These are phyloP conservation scores for Fukomys damarensis DNA, from an alignment of 2,113 vertebrate species.

Conservation along the genomic window DNA sequence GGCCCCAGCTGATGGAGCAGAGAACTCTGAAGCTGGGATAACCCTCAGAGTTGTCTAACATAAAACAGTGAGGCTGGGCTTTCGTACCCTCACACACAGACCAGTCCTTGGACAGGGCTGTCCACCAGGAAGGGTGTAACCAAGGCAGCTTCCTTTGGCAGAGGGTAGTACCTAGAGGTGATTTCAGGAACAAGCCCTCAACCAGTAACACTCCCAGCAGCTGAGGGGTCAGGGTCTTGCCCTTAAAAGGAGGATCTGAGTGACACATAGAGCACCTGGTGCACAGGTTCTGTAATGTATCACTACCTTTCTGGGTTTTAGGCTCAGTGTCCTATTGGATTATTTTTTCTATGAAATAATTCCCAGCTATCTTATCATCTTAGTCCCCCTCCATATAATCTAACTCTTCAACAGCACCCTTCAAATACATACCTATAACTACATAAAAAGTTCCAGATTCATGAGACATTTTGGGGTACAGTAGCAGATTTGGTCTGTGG, in stretches of 20 bases:
- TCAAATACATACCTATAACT: not conserved
- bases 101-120: not conserved
- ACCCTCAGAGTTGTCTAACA: not conserved
- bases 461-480: not conserved
- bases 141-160: not conserved
- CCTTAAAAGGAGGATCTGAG: not conserved
- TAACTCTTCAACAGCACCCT: not conserved
- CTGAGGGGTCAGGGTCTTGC: not conserved
- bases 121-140: not conserved
- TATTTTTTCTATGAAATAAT: not conserved
- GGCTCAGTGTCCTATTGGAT: not conserved
- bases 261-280: not conserved
- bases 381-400: not conserved
- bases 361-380: not conserved
- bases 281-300: not conserved
- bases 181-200: not conserved
- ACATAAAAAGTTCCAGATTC: not conserved
- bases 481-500: not conserved
- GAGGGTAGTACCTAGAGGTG: not conserved
- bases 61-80: too few relatives aligned
- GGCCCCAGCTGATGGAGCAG: not conserved
- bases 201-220: not conserved
- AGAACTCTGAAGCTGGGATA: not conserved
- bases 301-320: not conserved
- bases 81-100: not conserved